Evolutionary conservation across 2,113 vertebrate genomes (phyloP).

Genomic region (Rhipidura dahli): DNA sequence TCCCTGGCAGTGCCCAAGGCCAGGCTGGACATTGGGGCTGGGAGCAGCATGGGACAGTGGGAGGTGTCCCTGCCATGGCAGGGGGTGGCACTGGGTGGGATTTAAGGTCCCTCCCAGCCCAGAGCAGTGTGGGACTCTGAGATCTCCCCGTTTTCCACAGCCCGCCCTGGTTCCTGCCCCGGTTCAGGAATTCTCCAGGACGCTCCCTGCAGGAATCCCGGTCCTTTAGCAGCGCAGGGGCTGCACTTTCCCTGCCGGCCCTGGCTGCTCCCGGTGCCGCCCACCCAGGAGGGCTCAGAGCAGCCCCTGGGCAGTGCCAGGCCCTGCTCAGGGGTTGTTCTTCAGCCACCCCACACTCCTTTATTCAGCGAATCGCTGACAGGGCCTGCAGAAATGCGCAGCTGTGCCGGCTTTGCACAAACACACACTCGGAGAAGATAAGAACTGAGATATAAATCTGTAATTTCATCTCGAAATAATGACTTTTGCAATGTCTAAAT

Average conservation of each 20-base stretch:
- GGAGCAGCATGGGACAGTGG: background rate
- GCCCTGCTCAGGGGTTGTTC: background rate
- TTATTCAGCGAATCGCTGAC: background rate
- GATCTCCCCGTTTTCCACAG: too few species aligned
- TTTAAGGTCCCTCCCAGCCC: background rate
- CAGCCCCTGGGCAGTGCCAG: background rate
- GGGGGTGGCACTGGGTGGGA: fast-evolving
- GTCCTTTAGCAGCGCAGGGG: background rate
- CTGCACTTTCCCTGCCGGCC: background rate
- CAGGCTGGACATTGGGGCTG: background rate
- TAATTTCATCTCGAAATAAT: background rate
- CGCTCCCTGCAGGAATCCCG: fast-evolving
- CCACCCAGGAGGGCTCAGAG: background rate
- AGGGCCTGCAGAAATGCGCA: background rate
- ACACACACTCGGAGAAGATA: background rate
- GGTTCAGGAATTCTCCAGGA: background rate
- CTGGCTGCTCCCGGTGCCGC: background rate
- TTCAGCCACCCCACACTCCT: background rate
- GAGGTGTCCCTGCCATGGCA: background rate
- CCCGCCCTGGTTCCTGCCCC: fast-evolving
- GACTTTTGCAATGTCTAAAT: background rate
- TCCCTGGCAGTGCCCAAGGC: background rate
- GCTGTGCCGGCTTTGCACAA: background rate
- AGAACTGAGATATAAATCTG: background rate
- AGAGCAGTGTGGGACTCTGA: background rate